These are phyloP conservation scores for Leptinotarsa peninsularis DNA, from an alignment of 2,888 invertebrate species.

Conservation along the genomic window DNA sequence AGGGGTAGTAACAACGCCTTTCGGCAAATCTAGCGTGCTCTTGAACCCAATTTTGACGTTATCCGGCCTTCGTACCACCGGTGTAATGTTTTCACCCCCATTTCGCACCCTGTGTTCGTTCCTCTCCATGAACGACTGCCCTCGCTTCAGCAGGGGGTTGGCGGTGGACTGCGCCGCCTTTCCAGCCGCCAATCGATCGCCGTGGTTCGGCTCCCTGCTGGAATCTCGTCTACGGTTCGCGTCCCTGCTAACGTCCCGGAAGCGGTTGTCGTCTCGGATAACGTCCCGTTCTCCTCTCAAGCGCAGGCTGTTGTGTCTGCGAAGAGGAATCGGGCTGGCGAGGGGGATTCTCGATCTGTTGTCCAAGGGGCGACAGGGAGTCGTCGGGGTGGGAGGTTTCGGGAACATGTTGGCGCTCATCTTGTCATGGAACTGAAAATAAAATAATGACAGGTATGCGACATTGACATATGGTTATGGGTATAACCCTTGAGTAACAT, in stretches of 20 bases:
- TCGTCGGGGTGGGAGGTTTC: neutral
- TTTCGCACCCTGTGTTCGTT: conserved; percentile 64
- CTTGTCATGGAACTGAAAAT: conserved; percentile 12
- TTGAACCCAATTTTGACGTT: conserved; percentile 60
- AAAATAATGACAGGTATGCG: neutral
- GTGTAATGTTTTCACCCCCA: conserved; percentile 45
- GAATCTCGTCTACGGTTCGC: conserved; percentile 36
- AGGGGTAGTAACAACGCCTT: conserved; percentile 38
- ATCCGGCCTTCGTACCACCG: conserved; percentile 70
- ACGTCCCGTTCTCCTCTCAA: conserved; percentile 46
- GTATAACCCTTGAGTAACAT: too few relatives aligned
- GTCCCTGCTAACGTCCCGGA: conserved; percentile 50
- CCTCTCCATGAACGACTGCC: conserved; percentile 62
- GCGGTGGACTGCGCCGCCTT: conserved; percentile 42
- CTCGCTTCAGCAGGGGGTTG: conserved; percentile 55
- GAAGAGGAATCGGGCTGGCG: conserved; percentile 50
- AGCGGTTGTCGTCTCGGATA: conserved; percentile 21
- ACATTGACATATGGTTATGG: too few relatives aligned
- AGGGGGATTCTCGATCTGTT: conserved; percentile 51
- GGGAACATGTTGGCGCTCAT: conserved; percentile 33
- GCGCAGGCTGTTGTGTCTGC: conserved; percentile 55
- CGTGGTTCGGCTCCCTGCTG: conserved; percentile 40
- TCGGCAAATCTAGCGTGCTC: conserved; percentile 32
- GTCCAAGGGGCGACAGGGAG: conserved; percentile 41
- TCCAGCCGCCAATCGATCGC: conserved; percentile 24